phyloP scores from a whole-genome alignment of 2,888 invertebrate species.

The Poecilus cupreus region DNA sequence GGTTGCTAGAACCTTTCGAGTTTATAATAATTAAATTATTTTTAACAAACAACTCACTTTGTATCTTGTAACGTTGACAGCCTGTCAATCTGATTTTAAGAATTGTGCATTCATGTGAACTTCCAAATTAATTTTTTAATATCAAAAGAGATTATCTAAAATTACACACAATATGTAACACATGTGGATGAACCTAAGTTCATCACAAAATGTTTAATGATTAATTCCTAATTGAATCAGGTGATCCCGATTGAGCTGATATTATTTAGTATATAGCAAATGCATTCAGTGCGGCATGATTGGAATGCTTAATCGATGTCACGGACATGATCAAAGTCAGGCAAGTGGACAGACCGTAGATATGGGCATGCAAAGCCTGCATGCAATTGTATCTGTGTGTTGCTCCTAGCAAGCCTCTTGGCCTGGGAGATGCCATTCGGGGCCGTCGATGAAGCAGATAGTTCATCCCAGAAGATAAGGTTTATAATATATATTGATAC shows the following conservation, averaged over 20 bases:
- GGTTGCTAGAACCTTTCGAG: too few species aligned
- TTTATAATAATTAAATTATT: too few species aligned
- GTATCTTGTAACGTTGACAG: too few species aligned
- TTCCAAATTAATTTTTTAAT: background rate
- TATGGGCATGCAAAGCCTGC: background rate
- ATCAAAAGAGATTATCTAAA: background rate
- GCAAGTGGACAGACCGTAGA: constrained; percentile 27
- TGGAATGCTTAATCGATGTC: constrained; percentile 38
- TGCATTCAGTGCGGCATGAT: background rate
- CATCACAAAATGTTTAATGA: background rate
- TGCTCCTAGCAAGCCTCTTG: background rate
- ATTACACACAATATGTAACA: background rate
- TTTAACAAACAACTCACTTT: too few species aligned
- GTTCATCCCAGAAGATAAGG: too few species aligned
- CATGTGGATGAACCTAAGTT: background rate
- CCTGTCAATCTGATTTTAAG: background rate
- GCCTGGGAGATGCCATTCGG: too few species aligned
- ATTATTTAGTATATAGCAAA: background rate
- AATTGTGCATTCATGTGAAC: background rate
- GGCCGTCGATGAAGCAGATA: too few species aligned
- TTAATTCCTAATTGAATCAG: background rate
- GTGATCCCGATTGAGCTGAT: background rate
- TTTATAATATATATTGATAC: too few species aligned
- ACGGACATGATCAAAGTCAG: constrained; percentile 22
- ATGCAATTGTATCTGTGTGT: background rate